These are phyloP conservation scores for Heliconius hermathena DNA, from an alignment of 1,140 invertebrate species.

Conservation along the genomic window DNA sequence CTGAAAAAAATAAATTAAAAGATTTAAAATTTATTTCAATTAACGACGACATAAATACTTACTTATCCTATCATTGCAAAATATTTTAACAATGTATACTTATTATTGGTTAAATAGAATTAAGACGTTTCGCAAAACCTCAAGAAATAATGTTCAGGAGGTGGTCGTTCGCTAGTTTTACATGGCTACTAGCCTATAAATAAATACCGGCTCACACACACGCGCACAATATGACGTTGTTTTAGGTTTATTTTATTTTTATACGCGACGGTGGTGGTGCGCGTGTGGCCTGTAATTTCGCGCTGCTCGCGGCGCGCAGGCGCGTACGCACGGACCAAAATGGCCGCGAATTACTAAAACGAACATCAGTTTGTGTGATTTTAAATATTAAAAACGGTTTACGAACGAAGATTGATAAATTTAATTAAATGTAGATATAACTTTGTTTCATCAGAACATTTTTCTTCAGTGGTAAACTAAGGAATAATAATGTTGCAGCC, in stretches of 20 bases:
- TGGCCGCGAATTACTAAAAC: constrained; percentile 54
- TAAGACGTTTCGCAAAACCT: constrained; percentile 76
- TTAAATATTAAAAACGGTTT: neutral
- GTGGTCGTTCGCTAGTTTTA: constrained; percentile 72
- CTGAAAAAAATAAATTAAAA: no score
- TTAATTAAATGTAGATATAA: neutral
- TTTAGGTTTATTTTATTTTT: constrained; percentile 82
- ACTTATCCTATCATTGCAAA: no score
- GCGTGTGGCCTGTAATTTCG: constrained; percentile 77
- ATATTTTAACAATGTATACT: no score
- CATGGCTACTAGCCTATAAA: constrained; percentile 81
- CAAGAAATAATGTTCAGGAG: constrained; percentile 65
- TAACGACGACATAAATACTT: neutral
- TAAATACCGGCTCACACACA: constrained; percentile 80
- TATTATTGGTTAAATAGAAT: constrained; percentile 50
- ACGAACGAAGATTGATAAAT: constrained; percentile 18
- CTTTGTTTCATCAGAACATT: constrained; percentile 22
- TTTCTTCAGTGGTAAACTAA: constrained; percentile 28
- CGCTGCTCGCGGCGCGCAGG: constrained; percentile 75
- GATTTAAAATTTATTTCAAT: no score
- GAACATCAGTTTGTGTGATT: constrained; percentile 23
- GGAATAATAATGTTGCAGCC: constrained; percentile 6
- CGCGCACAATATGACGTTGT: constrained; percentile 79
- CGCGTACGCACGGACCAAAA: constrained; percentile 73
- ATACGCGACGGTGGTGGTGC: constrained; percentile 68